Conservation (phyloP, 1,140 invertebrate genomes). For the Temnothorax curvispinosus region DNA sequence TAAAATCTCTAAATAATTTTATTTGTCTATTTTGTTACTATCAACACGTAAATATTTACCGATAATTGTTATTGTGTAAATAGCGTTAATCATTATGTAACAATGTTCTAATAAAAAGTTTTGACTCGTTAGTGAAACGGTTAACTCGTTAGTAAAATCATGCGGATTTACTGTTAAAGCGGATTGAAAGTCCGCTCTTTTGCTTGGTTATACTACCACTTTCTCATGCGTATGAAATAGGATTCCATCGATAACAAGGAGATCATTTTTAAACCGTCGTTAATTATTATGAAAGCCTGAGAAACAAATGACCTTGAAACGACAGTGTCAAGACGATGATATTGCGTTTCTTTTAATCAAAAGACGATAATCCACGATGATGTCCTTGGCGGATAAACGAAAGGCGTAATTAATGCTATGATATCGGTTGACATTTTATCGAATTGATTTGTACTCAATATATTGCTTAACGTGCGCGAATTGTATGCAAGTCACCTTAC, state of each 20-base stretch:
- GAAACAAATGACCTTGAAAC: neutral
- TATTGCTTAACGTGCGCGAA: neutral
- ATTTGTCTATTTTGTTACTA: neutral
- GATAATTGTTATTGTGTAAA: neutral
- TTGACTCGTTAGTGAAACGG: conserved; percentile 2
- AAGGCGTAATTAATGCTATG: neutral
- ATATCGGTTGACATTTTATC: neutral
- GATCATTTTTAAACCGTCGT: conserved; percentile 33
- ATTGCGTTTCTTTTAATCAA: neutral
- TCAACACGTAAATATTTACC: neutral
- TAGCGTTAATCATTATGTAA: neutral
- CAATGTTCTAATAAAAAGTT: neutral
- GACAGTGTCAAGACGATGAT: neutral
- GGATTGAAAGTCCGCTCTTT: conserved; percentile 8
- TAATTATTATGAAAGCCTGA: conserved; percentile 31
- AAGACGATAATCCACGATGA: neutral
- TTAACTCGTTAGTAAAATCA: conserved; percentile 31
- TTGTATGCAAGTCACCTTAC: neutral
- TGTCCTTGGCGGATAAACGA: neutral
- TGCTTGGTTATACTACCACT: neutral
- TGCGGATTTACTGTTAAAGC: conserved; percentile 18
- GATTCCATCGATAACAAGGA: conserved; percentile 13
- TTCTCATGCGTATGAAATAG: neutral
- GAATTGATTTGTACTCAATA: neutral
- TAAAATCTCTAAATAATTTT: too few relatives aligned